Conservation (phyloP, 2,113 vertebrate genomes). For the Pheucticus melanocephalus region DNA sequence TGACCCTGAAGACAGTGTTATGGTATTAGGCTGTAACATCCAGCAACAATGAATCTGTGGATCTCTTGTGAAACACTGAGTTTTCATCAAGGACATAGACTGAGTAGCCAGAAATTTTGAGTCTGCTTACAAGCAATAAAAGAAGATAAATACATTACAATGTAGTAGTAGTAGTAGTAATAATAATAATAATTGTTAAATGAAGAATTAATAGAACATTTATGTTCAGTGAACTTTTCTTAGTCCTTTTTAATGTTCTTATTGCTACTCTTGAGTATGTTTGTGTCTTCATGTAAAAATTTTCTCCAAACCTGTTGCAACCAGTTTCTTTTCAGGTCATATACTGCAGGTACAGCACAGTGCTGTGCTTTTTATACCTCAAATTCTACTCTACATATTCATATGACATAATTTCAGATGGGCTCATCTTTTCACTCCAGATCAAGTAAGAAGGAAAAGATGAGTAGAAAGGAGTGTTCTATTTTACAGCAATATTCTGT, state of each 20-base stretch:
- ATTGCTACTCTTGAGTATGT: background rate
- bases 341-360: background rate
- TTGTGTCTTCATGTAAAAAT: background rate
- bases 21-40: background rate
- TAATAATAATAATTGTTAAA: background rate
- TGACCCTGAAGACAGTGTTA: background rate
- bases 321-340: background rate
- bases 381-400: background rate
- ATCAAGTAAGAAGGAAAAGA: background rate
- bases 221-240: background rate
- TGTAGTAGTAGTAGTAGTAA: background rate
- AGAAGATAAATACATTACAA: background rate
- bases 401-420: background rate
- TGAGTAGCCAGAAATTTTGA: background rate
- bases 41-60: background rate
- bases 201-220: background rate
- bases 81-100: background rate
- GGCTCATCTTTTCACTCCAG: background rate
- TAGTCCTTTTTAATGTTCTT: background rate
- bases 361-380: background rate
- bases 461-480: background rate
- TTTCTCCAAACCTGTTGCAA: background rate
- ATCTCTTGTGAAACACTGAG: background rate
- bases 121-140: background rate
- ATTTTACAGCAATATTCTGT: background rate